These are phyloP conservation scores for Crenichthys baileyi DNA, from an alignment of 2,797 vertebrate genomes.

Conservation along the genomic window DNA sequence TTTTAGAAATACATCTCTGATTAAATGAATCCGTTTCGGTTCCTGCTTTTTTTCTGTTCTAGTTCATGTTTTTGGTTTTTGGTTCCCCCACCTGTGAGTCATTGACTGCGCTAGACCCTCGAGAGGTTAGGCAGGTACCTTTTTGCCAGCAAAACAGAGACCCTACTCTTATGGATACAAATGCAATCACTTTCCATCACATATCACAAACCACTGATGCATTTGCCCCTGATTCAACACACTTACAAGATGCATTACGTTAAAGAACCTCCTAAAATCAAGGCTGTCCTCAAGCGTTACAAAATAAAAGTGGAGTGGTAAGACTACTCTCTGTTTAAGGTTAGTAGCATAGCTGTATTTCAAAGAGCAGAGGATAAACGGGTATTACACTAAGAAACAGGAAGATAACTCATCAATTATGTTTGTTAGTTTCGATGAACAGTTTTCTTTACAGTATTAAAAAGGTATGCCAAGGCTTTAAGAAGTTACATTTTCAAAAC, in stretches of 20 bases:
- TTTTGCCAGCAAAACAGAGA: not conserved
- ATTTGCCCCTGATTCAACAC: conserved; percentile 49
- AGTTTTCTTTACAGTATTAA: not conserved
- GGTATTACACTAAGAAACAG: not conserved
- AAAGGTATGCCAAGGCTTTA: not conserved
- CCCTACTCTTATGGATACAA: conserved; percentile 32
- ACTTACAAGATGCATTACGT: conserved; percentile 53
- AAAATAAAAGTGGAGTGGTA: conserved; percentile 21
- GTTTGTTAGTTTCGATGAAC: conserved; percentile 16
- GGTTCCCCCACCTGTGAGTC: not conserved
- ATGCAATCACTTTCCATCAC: conserved; percentile 56
- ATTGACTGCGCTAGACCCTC: not conserved
- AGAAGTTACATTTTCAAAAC: not conserved
- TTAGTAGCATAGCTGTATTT: conserved; percentile 8
- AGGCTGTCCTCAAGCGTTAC: conserved; percentile 32
- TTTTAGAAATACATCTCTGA: not conserved
- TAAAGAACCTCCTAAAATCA: conserved; percentile 54
- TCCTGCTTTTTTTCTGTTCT: not conserved
- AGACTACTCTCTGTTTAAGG: conserved; percentile 22
- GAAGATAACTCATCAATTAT: conserved; percentile 1
- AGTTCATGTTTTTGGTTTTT: not conserved
- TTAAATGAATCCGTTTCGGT: not conserved
- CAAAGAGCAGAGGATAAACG: not conserved
- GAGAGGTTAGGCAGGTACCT: not conserved
- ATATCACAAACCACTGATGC: conserved; percentile 46